These are phyloP conservation scores for Aegypius monachus DNA, from an alignment of 2,113 vertebrate genomes.

Conservation along the genomic window DNA sequence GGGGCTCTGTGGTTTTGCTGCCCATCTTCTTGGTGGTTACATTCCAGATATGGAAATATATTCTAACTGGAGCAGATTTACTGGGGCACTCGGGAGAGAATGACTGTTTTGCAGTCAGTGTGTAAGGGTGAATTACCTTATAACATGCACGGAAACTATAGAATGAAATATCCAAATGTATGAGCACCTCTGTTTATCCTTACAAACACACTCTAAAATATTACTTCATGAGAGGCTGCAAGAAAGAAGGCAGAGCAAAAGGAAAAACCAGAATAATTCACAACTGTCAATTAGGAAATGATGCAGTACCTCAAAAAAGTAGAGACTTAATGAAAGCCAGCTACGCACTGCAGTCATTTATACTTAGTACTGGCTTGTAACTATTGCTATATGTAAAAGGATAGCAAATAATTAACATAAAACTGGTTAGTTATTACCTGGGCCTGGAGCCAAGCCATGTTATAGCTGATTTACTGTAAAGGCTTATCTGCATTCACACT, in stretches of 20 bases:
- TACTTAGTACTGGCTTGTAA: not conserved
- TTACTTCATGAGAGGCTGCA: not conserved
- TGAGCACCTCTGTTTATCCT: not conserved
- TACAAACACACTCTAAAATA: not conserved
- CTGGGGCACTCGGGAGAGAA: not conserved
- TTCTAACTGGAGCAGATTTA: not conserved
- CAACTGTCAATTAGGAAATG: not conserved
- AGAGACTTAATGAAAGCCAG: not conserved
- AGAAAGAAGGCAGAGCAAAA: conserved; percentile 5
- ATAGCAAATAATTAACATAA: conserved; percentile 60
- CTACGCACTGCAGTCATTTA: not conserved
- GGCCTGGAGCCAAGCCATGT: not conserved
- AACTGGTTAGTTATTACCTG: conserved; percentile 40
- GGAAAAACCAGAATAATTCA: not conserved
- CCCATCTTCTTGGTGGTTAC: not conserved
- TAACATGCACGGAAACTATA: not conserved
- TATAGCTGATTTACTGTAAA: conserved; percentile 10
- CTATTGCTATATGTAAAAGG: not conserved
- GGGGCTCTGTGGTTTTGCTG: not conserved
- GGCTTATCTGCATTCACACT: not conserved
- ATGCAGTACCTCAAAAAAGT: not conserved
- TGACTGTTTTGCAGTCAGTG: not conserved
- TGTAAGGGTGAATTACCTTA: not conserved
- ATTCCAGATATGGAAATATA: not conserved
- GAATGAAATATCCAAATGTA: not conserved